Percentiles rank a stretch among this genome's conserved stretches.
These are phyloP conservation scores for Xiphophorus birchmanni DNA, from an alignment of 2,797 vertebrate genomes.

Conservation along the genomic window DNA sequence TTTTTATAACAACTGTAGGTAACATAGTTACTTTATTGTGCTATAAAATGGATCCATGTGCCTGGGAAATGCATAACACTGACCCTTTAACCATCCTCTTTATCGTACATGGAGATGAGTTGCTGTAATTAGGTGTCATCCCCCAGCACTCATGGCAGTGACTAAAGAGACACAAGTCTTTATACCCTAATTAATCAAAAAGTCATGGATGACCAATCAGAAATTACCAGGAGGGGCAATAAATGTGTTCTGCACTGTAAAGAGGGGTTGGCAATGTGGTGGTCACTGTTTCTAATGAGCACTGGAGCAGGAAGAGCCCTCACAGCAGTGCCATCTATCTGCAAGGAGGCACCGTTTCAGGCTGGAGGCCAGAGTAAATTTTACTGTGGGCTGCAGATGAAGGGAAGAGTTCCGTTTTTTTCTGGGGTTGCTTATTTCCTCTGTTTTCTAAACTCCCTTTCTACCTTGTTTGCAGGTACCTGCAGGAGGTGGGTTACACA, in stretches of 20 bases:
- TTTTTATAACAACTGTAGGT: too few species aligned
- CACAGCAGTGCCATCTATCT: background rate
- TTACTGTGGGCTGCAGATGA: background rate
- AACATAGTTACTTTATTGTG: too few species aligned
- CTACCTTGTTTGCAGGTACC: slow-evolving; percentile 83
- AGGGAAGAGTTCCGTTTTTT: background rate
- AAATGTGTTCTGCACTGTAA: background rate
- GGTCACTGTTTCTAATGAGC: background rate
- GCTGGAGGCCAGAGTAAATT: background rate
- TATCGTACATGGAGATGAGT: background rate
- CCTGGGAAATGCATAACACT: too few species aligned
- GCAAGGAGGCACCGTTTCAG: background rate
- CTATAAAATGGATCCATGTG: too few species aligned
- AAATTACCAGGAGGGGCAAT: background rate
- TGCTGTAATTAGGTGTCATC: background rate
- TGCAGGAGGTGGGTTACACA: slow-evolving; percentile 98
- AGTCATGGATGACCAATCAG: background rate
- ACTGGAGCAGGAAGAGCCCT: background rate
- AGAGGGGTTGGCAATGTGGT: background rate
- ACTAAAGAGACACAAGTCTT: background rate
- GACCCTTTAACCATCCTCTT: too few species aligned
- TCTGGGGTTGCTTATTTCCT: background rate
- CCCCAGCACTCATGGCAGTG: background rate
- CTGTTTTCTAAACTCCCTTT: background rate
- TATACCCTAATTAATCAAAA: background rate